phyloP scores from a whole-genome alignment of 2,888 invertebrate species.

The Rhyacophila evoluta region DNA sequence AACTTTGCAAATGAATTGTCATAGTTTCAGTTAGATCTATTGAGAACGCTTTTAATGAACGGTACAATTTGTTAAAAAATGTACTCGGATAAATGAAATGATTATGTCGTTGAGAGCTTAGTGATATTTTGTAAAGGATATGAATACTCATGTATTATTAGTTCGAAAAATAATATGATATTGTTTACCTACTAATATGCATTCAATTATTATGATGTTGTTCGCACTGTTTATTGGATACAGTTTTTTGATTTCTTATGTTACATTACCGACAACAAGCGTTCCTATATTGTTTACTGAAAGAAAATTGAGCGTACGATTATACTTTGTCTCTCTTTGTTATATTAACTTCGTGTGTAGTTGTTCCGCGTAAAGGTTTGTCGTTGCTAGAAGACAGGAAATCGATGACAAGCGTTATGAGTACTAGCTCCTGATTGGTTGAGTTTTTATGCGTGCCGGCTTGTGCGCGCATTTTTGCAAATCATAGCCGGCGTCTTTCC shows the following conservation, averaged over 20 bases:
- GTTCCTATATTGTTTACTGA: background rate
- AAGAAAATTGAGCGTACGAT: background rate
- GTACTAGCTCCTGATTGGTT: slow-evolving; percentile 42
- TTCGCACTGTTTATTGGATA: background rate
- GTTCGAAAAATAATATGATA: too few species aligned
- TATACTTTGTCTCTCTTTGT: slow-evolving; percentile 27
- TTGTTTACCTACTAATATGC: too few species aligned
- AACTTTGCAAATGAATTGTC: too few species aligned
- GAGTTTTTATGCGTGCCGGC: slow-evolving; percentile 23
- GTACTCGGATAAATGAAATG: too few species aligned
- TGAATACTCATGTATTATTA: too few species aligned
- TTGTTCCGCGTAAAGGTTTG: slow-evolving; percentile 5
- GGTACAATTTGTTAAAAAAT: too few species aligned
- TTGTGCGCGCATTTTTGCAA: slow-evolving; percentile 39
- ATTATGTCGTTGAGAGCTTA: too few species aligned
- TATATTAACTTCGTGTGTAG: background rate
- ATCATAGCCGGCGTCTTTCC: slow-evolving; percentile 50
- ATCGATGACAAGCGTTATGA: slow-evolving; percentile 39
- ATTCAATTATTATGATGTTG: background rate
- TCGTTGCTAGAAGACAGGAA: slow-evolving; percentile 39
- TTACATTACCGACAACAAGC: slow-evolving; percentile 1
- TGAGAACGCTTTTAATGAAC: too few species aligned
- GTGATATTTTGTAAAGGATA: too few species aligned
- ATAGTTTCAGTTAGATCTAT: too few species aligned
- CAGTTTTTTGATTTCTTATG: background rate